Evolutionary conservation across 2,797 vertebrate species (phyloP).

Genomic region (Percopsis omiscomaycus): DNA sequence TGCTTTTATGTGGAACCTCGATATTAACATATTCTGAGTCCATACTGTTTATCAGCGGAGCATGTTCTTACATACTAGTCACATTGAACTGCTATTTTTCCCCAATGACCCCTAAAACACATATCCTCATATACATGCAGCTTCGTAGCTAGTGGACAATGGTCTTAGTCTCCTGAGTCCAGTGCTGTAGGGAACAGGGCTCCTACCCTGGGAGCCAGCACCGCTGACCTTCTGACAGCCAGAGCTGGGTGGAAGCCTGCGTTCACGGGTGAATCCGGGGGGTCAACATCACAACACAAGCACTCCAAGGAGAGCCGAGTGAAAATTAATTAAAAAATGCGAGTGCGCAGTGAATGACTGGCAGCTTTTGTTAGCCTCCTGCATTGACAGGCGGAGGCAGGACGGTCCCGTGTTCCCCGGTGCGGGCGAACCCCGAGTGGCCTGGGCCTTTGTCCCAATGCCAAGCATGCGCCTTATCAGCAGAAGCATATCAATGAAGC

Average conservation of each 20-base stretch:
- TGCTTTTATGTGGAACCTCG: conserved; percentile 28
- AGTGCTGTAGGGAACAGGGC: conserved; percentile 35
- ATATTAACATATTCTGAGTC: conserved; percentile 53
- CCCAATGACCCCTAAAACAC: conserved; percentile 43
- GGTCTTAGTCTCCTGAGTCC: conserved; percentile 52
- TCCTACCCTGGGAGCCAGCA: conserved; percentile 49
- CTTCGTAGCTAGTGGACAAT: conserved; percentile 52
- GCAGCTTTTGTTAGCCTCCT: conserved; percentile 86
- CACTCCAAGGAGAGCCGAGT: conserved; percentile 85
- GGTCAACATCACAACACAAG: conserved; percentile 77
- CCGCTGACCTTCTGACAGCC: conserved; percentile 73
- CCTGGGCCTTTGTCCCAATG: conserved; percentile 89
- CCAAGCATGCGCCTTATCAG: conserved; percentile 82
- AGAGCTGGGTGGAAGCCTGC: conserved; percentile 64
- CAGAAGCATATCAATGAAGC: conserved; percentile 95
- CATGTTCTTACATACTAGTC: conserved; percentile 34
- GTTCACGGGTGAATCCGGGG: conserved; percentile 71
- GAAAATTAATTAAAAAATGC: conserved; percentile 99
- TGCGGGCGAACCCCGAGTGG: conserved; percentile 74
- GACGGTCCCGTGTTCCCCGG: conserved; percentile 85
- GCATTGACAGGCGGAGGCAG: conserved; percentile 90
- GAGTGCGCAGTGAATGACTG: conserved; percentile 87
- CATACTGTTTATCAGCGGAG: conserved; percentile 54
- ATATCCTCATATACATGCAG: conserved; percentile 22
- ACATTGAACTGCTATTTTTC: conserved; percentile 44